A percentile compares a stretch with the other conserved stretches of the same genome.
phyloP scores from a whole-genome alignment of 2,888 invertebrate species.

The Eristalinus aeneus region DNA sequence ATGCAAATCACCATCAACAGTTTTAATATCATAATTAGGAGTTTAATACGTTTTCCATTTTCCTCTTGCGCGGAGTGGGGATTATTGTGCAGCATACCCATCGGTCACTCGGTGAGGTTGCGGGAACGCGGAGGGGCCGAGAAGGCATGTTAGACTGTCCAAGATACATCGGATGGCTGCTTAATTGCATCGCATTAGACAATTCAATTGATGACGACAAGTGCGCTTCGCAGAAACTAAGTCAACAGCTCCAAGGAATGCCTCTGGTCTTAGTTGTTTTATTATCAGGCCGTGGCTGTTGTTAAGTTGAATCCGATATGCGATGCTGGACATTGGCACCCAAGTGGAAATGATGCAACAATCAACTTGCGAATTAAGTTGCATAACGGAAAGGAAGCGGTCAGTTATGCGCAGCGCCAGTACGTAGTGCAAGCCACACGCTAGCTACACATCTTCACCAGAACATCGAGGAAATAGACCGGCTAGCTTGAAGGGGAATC shows the following conservation, averaged over 20 bases:
- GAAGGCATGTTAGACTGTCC: background rate
- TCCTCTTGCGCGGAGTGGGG: slow-evolving; percentile 7
- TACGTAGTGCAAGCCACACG: slow-evolving; percentile 7
- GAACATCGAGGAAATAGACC: slow-evolving; percentile 66
- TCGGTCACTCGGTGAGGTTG: slow-evolving; percentile 31
- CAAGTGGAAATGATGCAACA: slow-evolving; percentile 69
- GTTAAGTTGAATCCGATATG: slow-evolving; percentile 57
- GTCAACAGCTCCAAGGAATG: slow-evolving; percentile 54
- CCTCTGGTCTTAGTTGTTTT: background rate
- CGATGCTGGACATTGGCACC: slow-evolving; percentile 67
- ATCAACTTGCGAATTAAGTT: slow-evolving; percentile 63
- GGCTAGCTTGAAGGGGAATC: slow-evolving; percentile 39
- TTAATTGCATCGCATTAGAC: slow-evolving; percentile 54
- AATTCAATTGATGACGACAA: slow-evolving; percentile 67
- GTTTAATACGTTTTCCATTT: slow-evolving; percentile 12
- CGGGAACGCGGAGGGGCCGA: background rate
- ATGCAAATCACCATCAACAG: slow-evolving; percentile 67
- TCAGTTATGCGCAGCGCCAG: slow-evolving; percentile 48
- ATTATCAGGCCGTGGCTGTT: background rate
- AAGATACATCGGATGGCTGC: slow-evolving; percentile 36
- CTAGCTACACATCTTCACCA: slow-evolving; percentile 9
- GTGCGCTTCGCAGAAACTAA: slow-evolving; percentile 43
- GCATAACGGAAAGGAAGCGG: slow-evolving; percentile 69
- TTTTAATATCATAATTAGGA: slow-evolving; percentile 61
- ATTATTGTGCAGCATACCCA: background rate